Evolutionary conservation across 2,888 invertebrate species (phyloP), one percentile per base, ranked within the genome.

Genomic region (Phoronis australis): DNA sequence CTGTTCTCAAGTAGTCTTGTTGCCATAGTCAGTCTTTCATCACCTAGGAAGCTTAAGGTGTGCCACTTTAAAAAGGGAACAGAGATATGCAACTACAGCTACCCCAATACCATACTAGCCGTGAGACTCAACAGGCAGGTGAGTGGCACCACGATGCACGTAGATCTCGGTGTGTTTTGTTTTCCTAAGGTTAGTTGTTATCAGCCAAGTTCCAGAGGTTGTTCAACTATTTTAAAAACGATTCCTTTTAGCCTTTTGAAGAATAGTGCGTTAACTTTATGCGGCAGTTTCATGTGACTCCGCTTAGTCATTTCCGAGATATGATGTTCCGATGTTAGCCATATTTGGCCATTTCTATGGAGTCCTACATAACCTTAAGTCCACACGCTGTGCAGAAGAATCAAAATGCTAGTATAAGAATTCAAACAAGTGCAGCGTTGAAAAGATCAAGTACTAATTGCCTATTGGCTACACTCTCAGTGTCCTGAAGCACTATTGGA

Each of bases 11-110:
- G 95, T 79, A 94, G 94, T 66, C 82, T 99, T 67, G 91, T 97
- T 73, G 95, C 96, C 52, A 85, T 96, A 66, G 97, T 99, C 60
- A 90, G 91, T 61, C 83, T 90, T 65, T 84, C 88, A 62, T 88
- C 93, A 52, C 95, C 96, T 59, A 83, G 97, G 75, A 90, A 84
- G 70, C 83, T 94, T 72, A 88, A 90, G 82, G 92, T 97, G 55
- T 95, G 93, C 79, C 97, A 97, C 80, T 96, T 94, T 80, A 93
- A 92, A 78, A 94, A 92, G 78, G 92, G 94, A 61, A 92, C 92
- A 50, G 96, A 96, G 82, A 97, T 97, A 75, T 96, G 95, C 80
- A 93, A 94, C 80, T 95, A 95, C 80, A 90, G 89, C 73, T 88
- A 87, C 57, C 89, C 93, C 59, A 95, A 96, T 79, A 92, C 94